Evolutionary conservation across 2,797 vertebrate genomes (phyloP).

Genomic region (Lacerta viridis): DNA sequence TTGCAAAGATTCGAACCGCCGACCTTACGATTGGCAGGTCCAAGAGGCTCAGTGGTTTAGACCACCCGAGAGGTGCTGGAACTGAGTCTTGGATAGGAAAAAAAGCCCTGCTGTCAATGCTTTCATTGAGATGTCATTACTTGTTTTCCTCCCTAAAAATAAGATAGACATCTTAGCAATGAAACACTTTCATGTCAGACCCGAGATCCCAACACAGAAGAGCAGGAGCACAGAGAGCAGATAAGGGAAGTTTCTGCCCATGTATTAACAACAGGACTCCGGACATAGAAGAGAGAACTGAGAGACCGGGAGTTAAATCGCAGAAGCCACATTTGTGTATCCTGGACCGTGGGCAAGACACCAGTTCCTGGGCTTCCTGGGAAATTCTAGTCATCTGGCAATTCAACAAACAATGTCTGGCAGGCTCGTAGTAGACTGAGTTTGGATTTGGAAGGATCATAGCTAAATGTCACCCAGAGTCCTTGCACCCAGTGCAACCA

Average conservation of each 20-base stretch:
- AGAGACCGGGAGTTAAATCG: not conserved
- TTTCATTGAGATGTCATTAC: not conserved
- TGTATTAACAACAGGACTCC: not conserved
- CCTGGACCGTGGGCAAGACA: constrained; percentile 1
- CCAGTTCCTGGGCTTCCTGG: not conserved
- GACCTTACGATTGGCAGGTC: no score
- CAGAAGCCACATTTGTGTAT: not conserved
- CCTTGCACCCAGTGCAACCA: not conserved
- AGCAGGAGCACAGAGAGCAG: not conserved
- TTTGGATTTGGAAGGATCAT: not conserved
- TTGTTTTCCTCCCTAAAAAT: not conserved
- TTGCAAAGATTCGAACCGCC: no score
- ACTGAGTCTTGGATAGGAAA: no score
- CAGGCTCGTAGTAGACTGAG: constrained; percentile 1
- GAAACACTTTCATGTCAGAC: not conserved
- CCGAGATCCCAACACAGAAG: not conserved
- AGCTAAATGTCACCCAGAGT: not conserved
- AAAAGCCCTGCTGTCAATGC: no score
- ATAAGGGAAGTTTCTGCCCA: not conserved
- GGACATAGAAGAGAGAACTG: not conserved
- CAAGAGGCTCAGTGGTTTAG: no score
- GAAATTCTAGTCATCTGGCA: not conserved
- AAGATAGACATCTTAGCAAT: not conserved
- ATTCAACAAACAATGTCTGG: not conserved
- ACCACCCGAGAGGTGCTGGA: no score